Percentiles rank a stretch among this genome's conserved stretches.
Evolutionary conservation across 2,113 vertebrate genomes (phyloP).

Genomic region (Rafetus swinhoei): DNA sequence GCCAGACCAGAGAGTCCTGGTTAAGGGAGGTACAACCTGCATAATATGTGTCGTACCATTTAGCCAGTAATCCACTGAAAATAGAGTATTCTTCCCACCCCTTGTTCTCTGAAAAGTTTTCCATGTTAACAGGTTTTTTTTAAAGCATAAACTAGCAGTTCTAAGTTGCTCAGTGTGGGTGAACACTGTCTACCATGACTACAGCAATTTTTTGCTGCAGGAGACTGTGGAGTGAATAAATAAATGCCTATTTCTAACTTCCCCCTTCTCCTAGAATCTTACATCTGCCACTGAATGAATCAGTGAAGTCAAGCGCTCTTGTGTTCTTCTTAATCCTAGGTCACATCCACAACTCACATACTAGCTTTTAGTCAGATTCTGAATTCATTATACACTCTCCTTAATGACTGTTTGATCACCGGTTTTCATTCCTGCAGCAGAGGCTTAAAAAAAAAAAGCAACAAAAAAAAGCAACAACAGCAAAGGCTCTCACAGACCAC

Average conservation of each 20-base stretch:
- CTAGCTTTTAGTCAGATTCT: neutral
- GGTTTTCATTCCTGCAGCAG: neutral
- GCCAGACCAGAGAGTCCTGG: no score
- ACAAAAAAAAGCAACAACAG: neutral
- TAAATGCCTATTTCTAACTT: slow-evolving; percentile 19
- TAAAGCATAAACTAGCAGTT: slow-evolving; percentile 32
- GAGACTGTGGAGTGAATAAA: slow-evolving; percentile 31
- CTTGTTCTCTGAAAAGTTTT: slow-evolving; percentile 35
- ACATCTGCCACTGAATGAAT: slow-evolving; percentile 57
- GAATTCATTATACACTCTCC: slow-evolving; percentile 6
- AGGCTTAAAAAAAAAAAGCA: neutral
- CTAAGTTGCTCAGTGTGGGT: slow-evolving; percentile 37
- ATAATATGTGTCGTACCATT: neutral
- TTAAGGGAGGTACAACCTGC: neutral
- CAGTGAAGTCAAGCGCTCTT: neutral
- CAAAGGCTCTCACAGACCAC: neutral
- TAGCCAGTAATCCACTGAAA: neutral
- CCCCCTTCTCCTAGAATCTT: slow-evolving; percentile 23
- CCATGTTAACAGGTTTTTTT: slow-evolving; percentile 42
- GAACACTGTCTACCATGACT: neutral
- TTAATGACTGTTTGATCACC: neutral
- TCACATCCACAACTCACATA: slow-evolving; percentile 9
- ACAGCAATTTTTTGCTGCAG: neutral
- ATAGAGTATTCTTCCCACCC: slow-evolving; percentile 18
- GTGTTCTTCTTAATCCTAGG: neutral